phyloP scores from a whole-genome alignment of 2,113 vertebrate species.

The Pionites leucogaster region DNA sequence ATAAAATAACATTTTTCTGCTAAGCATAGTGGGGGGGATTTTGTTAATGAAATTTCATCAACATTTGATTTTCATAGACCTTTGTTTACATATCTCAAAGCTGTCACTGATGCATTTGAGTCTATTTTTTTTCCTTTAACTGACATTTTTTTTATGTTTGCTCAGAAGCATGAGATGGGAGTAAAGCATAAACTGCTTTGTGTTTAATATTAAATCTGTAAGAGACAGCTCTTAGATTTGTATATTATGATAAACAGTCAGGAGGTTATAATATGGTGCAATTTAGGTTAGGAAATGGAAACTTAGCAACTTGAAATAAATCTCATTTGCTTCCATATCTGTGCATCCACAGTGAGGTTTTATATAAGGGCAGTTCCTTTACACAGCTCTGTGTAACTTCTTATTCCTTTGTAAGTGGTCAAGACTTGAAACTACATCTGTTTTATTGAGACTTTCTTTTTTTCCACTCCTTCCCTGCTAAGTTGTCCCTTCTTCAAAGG shows the following conservation, averaged over 20 bases:
- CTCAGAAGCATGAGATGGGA: neutral
- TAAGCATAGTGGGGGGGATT: neutral
- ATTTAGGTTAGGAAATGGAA: neutral
- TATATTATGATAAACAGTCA: neutral
- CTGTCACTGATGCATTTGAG: neutral
- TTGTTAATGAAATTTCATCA: neutral
- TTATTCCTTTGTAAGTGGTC: neutral
- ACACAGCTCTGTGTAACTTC: fast-evolving
- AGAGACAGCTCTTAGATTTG: neutral
- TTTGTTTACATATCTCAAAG: neutral
- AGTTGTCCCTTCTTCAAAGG: neutral
- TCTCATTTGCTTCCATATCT: neutral
- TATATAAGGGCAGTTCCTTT: neutral
- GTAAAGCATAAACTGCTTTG: neutral
- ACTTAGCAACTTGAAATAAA: neutral
- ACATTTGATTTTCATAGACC: neutral
- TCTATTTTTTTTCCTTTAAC: neutral
- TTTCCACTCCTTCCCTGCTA: neutral
- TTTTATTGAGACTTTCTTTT: neutral
- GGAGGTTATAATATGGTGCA: neutral
- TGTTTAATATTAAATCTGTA: neutral
- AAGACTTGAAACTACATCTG: neutral
- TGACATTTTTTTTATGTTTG: neutral
- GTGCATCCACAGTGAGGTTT: neutral
- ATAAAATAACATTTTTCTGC: neutral